Evolutionary conservation across 30 jellyfish, hydroid and myxozoan species (phyloP).

Genomic region (Sanderia malayensis): DNA sequence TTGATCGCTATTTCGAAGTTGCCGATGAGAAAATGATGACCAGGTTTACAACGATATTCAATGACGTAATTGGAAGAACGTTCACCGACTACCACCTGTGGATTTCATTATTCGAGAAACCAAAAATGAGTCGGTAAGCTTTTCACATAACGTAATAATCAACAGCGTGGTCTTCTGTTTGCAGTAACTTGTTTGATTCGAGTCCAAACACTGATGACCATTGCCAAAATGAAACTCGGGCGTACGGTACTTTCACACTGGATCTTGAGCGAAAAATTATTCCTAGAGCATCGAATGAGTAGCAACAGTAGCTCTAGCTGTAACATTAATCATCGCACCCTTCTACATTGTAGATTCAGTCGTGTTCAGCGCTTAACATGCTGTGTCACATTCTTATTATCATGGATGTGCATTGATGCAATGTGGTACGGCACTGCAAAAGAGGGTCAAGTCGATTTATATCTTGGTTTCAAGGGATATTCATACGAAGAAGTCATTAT

Average conservation of each 20-base stretch:
- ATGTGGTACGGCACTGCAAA: conserved; percentile 96
- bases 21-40: conserved; percentile 80
- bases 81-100: conserved; percentile 89
- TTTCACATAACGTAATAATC: too few species aligned
- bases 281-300: too few species aligned
- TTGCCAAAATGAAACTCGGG: too few species aligned
- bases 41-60: conserved; percentile 75
- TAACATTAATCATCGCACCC: too few species aligned
- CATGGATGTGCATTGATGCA: conserved; percentile 95
- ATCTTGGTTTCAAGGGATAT: conserved; percentile 79
- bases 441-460: conserved; percentile 69
- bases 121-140: conserved; percentile 87
- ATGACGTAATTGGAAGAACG: conserved; percentile 79
- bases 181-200: too few species aligned
- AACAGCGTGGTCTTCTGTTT: too few species aligned
- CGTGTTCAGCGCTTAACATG: conserved; percentile 94
- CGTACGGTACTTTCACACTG: too few species aligned
- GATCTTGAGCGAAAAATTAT: too few species aligned
- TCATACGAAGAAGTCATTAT: conserved; percentile 86
- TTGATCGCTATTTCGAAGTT: conserved; percentile 74
- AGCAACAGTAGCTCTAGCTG: too few species aligned
- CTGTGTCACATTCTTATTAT: conserved; percentile 70
- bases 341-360: conserved; percentile 60
- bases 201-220: too few species aligned
- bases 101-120: conserved; percentile 91